phyloP scores from a whole-genome alignment of 2,888 invertebrate species.

The Nephrotoma guestfalica region DNA sequence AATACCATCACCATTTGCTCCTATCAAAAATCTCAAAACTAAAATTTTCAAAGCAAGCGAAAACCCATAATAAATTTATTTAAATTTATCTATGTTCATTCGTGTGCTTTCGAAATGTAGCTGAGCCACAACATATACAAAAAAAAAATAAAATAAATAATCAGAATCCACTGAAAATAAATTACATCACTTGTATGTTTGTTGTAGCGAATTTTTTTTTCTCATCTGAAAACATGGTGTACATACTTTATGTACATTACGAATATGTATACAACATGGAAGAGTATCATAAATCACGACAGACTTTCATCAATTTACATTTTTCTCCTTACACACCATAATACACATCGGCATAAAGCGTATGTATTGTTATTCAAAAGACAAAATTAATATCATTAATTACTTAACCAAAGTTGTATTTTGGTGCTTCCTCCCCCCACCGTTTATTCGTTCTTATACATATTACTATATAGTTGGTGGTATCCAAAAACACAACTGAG shows the following conservation, averaged over 20 bases:
- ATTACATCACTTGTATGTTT: background rate
- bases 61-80: background rate
- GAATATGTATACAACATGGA: background rate
- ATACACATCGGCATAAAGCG: background rate
- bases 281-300: background rate
- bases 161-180: background rate
- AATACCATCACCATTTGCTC: background rate
- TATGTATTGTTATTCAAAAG: background rate
- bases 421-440: background rate
- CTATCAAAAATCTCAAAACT: background rate
- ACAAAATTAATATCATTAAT: background rate
- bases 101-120: background rate
- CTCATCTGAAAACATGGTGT: background rate
- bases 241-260: background rate
- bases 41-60: background rate
- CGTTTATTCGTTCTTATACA: background rate
- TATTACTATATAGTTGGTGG: background rate
- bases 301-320: background rate
- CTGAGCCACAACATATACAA: background rate
- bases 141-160: background rate
- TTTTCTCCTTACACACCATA: background rate
- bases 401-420: background rate
- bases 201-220: background rate
- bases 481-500: background rate
- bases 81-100: background rate